phyloP scores from a whole-genome alignment of 2,888 invertebrate genomes.

The Acanthosepion lycidas region DNA sequence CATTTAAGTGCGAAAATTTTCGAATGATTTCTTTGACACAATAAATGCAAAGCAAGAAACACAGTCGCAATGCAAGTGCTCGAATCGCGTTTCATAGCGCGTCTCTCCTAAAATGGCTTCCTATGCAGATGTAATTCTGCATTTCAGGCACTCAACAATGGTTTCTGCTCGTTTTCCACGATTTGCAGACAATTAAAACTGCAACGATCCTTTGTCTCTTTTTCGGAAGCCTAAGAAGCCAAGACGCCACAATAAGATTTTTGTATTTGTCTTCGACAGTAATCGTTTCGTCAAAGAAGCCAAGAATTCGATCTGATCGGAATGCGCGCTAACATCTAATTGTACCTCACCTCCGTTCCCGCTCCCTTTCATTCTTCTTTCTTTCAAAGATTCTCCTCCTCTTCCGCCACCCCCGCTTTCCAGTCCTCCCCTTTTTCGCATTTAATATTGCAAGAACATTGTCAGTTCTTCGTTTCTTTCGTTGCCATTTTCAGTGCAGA shows the following conservation, averaged over 20 bases:
- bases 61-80: not conserved
- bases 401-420: no score
- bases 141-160: not conserved
- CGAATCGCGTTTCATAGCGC: not conserved
- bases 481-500: no score
- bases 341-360: no score
- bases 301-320: not conserved
- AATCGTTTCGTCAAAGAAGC: slow-evolving; percentile 25
- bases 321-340: not conserved
- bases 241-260: not conserved
- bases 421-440: no score
- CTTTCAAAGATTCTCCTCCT: no score
- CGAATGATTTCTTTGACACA: not conserved
- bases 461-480: no score
- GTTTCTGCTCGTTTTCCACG: not conserved
- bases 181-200: slow-evolving; percentile 33
- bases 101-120: not conserved
- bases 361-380: no score
- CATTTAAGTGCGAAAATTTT: no score
- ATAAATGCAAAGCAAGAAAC: not conserved
- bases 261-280: not conserved
- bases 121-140: not conserved
- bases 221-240: slow-evolving; percentile 8
- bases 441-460: no score
- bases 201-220: not conserved